phyloP scores from a whole-genome alignment of 2,797 vertebrate species.

The Nothura maculosa region DNA sequence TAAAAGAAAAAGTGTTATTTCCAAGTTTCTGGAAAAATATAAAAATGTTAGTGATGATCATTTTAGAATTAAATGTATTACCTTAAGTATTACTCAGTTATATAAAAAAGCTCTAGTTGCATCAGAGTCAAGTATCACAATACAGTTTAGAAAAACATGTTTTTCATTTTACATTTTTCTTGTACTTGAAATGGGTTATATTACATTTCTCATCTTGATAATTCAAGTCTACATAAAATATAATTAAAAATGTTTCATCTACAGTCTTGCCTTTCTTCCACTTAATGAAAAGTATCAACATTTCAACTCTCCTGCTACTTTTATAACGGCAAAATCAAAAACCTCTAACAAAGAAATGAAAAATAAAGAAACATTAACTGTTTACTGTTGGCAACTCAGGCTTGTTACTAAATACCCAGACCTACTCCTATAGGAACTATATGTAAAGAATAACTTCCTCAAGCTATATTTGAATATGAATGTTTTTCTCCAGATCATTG shows the following conservation, averaged over 20 bases:
- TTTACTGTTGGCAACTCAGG: not conserved
- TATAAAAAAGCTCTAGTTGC: not conserved
- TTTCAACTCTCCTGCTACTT: constrained; percentile 14
- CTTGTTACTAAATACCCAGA: not conserved
- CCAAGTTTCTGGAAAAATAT: constrained; percentile 6
- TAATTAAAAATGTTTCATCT: constrained; percentile 41
- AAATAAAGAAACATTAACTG: not conserved
- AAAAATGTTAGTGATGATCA: not conserved
- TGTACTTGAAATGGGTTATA: not conserved
- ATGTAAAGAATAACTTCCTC: not conserved
- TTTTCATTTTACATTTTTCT: constrained; percentile 16
- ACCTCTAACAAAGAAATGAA: not conserved
- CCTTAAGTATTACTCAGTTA: constrained; percentile 31
- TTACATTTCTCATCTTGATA: constrained; percentile 11
- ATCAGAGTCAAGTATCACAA: not conserved
- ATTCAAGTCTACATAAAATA: constrained; percentile 9
- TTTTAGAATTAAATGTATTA: constrained; percentile 35
- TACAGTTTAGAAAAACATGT: constrained; percentile 10
- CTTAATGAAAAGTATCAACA: not conserved
- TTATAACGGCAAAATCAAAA: constrained; percentile 16
- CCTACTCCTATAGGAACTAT: not conserved
- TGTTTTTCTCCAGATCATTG: not conserved
- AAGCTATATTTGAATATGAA: not conserved
- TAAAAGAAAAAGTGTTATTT: not conserved
- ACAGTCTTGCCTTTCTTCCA: not conserved